A percentile compares a stretch with the other conserved stretches of the same genome.
These are phyloP conservation scores for Sebastes fasciatus DNA, from an alignment of 2,113 vertebrate genomes.

Conservation along the genomic window DNA sequence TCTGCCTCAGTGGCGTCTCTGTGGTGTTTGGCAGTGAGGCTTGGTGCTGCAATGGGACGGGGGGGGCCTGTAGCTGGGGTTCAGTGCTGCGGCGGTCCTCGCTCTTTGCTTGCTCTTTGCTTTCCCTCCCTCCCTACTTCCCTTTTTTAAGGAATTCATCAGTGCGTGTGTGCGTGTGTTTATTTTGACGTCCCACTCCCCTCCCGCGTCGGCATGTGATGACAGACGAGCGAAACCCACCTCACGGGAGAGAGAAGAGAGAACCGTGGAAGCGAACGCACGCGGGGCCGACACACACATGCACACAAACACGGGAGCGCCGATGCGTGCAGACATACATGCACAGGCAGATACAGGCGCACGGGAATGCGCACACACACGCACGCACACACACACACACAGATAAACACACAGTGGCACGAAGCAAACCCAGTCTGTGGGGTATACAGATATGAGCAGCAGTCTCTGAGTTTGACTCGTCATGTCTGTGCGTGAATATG, in stretches of 20 bases:
- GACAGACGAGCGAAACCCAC: constrained; percentile 69
- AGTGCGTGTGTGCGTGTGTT: constrained; percentile 53
- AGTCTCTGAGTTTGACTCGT: constrained; percentile 76
- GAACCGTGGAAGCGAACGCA: constrained; percentile 47
- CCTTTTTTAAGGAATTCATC: constrained; percentile 67
- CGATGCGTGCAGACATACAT: constrained; percentile 68
- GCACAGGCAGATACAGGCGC: constrained; percentile 69
- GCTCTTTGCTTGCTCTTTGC: neutral
- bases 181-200: constrained; percentile 68
- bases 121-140: constrained; percentile 29
- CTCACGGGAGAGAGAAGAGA: constrained; percentile 61
- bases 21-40: constrained; percentile 78
- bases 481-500: constrained; percentile 67
- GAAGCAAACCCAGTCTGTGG: constrained; percentile 72
- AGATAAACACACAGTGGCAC: constrained; percentile 55
- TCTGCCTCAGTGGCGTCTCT: constrained; percentile 76
- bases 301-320: constrained; percentile 61
- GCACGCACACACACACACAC: constrained; percentile 27
- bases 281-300: constrained; percentile 48
- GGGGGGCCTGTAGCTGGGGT: constrained; percentile 22
- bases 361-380: constrained; percentile 46
- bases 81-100: constrained; percentile 39
- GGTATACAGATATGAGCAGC: constrained; percentile 61
- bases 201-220: constrained; percentile 51
- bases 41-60: constrained; percentile 38